phyloP scores from a whole-genome alignment of 2,888 invertebrate species.

The Leptura quadrifasciata region DNA sequence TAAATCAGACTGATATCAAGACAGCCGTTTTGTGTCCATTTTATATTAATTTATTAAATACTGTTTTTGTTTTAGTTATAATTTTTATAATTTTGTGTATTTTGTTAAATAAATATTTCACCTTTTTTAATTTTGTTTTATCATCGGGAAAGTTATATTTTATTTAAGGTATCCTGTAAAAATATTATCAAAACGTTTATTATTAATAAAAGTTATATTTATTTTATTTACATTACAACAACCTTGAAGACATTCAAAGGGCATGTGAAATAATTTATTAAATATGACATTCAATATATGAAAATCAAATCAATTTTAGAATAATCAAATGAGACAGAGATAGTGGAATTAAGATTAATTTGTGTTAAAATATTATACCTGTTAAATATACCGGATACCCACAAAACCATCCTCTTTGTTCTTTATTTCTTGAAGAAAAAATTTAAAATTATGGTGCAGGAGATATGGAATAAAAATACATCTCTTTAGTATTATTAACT shows the following conservation, averaged over 20 bases:
- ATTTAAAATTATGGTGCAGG: too few relatives aligned
- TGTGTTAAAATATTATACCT: too few relatives aligned
- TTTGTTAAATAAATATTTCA: slow-evolving; percentile 6
- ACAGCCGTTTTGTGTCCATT: slow-evolving; percentile 4
- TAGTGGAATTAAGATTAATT: not conserved
- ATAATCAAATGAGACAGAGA: not conserved
- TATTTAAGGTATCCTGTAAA: not conserved
- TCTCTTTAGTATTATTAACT: too few relatives aligned
- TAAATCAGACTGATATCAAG: slow-evolving; percentile 16
- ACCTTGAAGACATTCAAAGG: slow-evolving; percentile 1
- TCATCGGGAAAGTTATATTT: not conserved
- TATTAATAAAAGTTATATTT: not conserved
- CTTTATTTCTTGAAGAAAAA: too few relatives aligned
- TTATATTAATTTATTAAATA: slow-evolving; percentile 24
- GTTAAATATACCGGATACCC: too few relatives aligned
- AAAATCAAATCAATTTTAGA: not conserved
- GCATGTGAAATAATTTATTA: not conserved
- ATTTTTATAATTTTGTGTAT: slow-evolving; percentile 32
- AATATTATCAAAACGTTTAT: not conserved
- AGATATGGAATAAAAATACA: too few relatives aligned
- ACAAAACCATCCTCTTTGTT: too few relatives aligned
- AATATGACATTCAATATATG: not conserved
- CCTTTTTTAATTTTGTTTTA: slow-evolving; percentile 9
- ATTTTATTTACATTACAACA: not conserved
- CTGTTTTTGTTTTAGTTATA: slow-evolving; percentile 9